Percentiles rank a stretch among this genome's conserved stretches.
Evolutionary conservation across 2,888 invertebrate genomes (phyloP).

Genomic region (Caenorhabditis sp.): DNA sequence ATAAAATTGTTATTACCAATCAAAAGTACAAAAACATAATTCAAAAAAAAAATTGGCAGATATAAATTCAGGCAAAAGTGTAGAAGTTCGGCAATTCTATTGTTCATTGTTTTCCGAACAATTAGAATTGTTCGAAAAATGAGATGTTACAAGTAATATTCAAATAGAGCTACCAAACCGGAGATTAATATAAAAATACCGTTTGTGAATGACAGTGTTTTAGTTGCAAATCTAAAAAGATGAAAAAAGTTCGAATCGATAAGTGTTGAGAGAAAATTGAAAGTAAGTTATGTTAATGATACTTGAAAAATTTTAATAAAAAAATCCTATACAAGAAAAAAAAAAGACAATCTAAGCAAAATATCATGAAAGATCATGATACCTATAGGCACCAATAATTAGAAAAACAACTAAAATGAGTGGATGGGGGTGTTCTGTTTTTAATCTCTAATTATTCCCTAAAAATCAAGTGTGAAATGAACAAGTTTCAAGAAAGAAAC

Average conservation of each 20-base stretch:
- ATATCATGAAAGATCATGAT: constrained; percentile 5
- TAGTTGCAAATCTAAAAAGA: background rate
- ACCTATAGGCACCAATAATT: constrained; percentile 6
- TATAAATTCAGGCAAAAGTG: constrained; percentile 5
- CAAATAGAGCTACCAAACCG: background rate
- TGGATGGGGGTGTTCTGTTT: background rate
- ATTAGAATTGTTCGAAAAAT: background rate
- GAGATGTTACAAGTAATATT: background rate
- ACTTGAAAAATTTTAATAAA: background rate
- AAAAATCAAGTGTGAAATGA: background rate
- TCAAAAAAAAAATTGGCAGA: constrained; percentile 4
- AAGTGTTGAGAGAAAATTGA: background rate
- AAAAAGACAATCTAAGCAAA: constrained; percentile 2
- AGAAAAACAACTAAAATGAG: constrained; percentile 4
- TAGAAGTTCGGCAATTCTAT: background rate
- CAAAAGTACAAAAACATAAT: background rate
- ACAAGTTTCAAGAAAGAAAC: background rate
- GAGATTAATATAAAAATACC: background rate
- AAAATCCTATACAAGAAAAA: background rate
- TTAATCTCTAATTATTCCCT: constrained; percentile 4
- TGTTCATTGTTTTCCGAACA: background rate
- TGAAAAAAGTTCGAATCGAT: background rate
- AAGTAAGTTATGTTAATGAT: background rate
- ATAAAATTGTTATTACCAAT: constrained; percentile 2
- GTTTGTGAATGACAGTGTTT: background rate